A percentile compares a stretch with the other conserved stretches of the same genome.
Evolutionary conservation across 2,113 vertebrate genomes (phyloP).

Genomic region (Agelaius phoeniceus): DNA sequence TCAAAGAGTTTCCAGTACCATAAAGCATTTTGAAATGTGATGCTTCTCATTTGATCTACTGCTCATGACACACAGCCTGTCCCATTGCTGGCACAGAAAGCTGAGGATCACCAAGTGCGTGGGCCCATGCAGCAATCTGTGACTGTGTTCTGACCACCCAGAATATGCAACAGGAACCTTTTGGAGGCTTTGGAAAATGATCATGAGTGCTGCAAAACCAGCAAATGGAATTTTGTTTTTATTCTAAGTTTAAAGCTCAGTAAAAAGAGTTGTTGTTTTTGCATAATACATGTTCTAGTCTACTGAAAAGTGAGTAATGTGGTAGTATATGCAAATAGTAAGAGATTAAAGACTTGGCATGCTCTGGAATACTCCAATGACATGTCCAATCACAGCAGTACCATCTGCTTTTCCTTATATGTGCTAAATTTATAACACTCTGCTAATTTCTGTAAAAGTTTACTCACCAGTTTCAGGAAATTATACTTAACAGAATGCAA

Average conservation of each 20-base stretch:
- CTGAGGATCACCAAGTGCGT: accelerated
- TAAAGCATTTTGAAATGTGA: background rate
- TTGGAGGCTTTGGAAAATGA: background rate
- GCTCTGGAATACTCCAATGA: background rate
- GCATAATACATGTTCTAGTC: background rate
- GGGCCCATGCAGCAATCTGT: background rate
- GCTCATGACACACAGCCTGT: background rate
- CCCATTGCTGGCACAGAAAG: accelerated
- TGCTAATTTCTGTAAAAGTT: slow-evolving; percentile 28
- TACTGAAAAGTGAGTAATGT: background rate
- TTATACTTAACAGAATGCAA: slow-evolving; percentile 39
- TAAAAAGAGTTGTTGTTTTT: background rate
- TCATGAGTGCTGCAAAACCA: background rate
- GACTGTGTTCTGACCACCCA: background rate
- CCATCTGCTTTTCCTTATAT: slow-evolving; percentile 40
- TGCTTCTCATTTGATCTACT: background rate
- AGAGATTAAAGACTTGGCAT: slow-evolving; percentile 9
- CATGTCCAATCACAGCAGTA: background rate
- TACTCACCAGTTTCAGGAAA: background rate
- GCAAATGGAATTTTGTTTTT: background rate
- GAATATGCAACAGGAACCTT: background rate
- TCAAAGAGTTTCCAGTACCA: background rate
- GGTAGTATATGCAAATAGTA: background rate
- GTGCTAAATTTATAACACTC: slow-evolving; percentile 29
- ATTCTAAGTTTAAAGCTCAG: background rate